Conservation (phyloP, 1,140 invertebrate species). For the Phenacoccus solenopsis region DNA sequence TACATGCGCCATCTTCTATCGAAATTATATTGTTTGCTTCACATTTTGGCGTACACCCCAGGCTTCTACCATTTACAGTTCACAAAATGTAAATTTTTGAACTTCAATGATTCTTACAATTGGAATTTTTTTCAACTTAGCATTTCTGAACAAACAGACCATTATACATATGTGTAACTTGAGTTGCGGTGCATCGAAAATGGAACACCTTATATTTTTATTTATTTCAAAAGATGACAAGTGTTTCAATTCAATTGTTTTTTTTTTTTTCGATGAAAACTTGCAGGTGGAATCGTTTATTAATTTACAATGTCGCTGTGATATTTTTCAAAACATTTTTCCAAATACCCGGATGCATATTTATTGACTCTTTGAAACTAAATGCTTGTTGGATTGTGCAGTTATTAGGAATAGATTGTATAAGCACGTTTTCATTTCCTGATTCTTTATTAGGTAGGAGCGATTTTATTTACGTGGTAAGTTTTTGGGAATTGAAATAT, state of each 20-base stretch:
- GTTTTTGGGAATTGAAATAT: no score
- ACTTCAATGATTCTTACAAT: no score
- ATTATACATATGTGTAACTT: no score
- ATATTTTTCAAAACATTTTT: slow-evolving; percentile 74
- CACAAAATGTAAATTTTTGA: no score
- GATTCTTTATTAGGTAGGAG: background rate
- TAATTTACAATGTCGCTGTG: slow-evolving; percentile 80
- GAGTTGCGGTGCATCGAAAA: no score
- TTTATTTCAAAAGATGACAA: background rate
- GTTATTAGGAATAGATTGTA: slow-evolving; percentile 76
- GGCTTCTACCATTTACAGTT: no score
- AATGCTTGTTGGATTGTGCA: slow-evolving; percentile 80
- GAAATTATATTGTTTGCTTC: no score
- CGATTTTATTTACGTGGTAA: no score
- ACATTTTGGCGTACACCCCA: no score
- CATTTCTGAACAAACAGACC: no score
- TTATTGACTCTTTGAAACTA: slow-evolving; percentile 44
- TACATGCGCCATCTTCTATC: no score
- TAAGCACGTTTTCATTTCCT: slow-evolving; percentile 48
- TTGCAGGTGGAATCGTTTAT: slow-evolving; percentile 76
- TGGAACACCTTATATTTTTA: background rate
- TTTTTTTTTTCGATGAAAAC: slow-evolving; percentile 23
- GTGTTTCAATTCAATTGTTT: background rate
- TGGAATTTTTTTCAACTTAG: no score
- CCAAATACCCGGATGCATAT: slow-evolving; percentile 82